Percentiles rank a stretch among this genome's conserved stretches.
These are phyloP conservation scores for Meloidogyne chitwoodi DNA, from an alignment of 1,140 invertebrate species.

Conservation along the genomic window DNA sequence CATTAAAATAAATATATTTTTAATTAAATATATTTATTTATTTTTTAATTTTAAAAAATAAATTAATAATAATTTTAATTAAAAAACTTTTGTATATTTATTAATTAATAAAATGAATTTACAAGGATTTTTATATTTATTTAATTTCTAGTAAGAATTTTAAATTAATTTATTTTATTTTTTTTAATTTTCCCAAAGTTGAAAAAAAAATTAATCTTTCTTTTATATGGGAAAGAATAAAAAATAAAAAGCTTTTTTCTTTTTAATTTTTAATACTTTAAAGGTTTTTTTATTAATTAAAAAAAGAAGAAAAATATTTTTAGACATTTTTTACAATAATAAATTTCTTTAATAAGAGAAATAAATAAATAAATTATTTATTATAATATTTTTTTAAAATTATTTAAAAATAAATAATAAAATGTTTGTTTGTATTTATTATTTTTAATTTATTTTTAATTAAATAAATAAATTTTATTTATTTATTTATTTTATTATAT, in stretches of 20 bases:
- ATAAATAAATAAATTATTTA: too few relatives aligned
- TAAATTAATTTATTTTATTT: not conserved
- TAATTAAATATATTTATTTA: too few relatives aligned
- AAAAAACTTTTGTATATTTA: not conserved
- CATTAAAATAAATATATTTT: too few relatives aligned
- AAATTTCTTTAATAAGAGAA: not conserved
- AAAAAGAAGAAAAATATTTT: not conserved
- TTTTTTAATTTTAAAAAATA: too few relatives aligned
- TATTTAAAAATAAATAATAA: too few relatives aligned
- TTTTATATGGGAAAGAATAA: not conserved
- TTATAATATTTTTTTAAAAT: too few relatives aligned
- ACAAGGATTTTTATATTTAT: not conserved
- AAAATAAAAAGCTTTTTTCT: not conserved
- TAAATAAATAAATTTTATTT: too few relatives aligned
- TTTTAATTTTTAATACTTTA: not conserved
- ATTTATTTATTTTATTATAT: too few relatives aligned
- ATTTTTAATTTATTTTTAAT: too few relatives aligned
- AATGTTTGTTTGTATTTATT: too few relatives aligned
- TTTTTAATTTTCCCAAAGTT: not conserved
- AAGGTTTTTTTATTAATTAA: not conserved
- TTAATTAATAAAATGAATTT: not conserved
- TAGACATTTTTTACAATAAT: not conserved
- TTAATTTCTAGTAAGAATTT: not conserved
- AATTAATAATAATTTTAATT: too few relatives aligned
- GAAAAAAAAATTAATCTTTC: not conserved